Percentiles rank a stretch among this genome's conserved stretches.
These are phyloP conservation scores for Oscheius sp. DNA, from an alignment of 2,888 invertebrate genomes.

Conservation along the genomic window DNA sequence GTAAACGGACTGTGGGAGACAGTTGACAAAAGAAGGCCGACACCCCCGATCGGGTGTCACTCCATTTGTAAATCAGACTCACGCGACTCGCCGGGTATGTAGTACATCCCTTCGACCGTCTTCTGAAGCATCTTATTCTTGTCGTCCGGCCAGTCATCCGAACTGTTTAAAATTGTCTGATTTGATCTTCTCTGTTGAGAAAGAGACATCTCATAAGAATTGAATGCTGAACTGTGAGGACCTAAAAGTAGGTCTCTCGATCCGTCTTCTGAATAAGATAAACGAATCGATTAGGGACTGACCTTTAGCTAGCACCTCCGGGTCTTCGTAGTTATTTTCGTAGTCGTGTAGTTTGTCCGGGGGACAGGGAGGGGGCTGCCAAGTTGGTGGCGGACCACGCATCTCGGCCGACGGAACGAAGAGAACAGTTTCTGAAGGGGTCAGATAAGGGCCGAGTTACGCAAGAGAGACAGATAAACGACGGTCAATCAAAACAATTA, in stretches of 20 bases:
- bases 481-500: slow-evolving; percentile 13
- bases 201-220: slow-evolving; percentile 53
- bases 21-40: not conserved
- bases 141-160: slow-evolving; percentile 32
- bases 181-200: slow-evolving; percentile 50
- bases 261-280: slow-evolving; percentile 32
- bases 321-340: slow-evolving; percentile 58
- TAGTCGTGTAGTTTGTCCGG: slow-evolving; percentile 48
- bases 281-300: not conserved
- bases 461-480: not conserved
- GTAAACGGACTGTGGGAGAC: not conserved
- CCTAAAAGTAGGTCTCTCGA: slow-evolving; percentile 41
- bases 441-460: slow-evolving; percentile 12
- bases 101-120: slow-evolving; percentile 56
- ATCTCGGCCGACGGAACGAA: slow-evolving; percentile 37
- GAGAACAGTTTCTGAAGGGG: slow-evolving; percentile 39
- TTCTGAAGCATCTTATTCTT: slow-evolving; percentile 47
- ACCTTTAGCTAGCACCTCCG: slow-evolving; percentile 44
- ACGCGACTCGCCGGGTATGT: slow-evolving; percentile 52
- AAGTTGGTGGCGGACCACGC: slow-evolving; percentile 52
- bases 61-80: slow-evolving; percentile 32
- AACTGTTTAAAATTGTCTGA: slow-evolving; percentile 29
- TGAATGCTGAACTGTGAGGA: slow-evolving; percentile 31
- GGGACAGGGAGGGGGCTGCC: slow-evolving; percentile 50
- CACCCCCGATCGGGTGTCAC: not conserved